Evolutionary conservation across 2,888 invertebrate genomes (phyloP).

Genomic region (Polydrusus cervinus): DNA sequence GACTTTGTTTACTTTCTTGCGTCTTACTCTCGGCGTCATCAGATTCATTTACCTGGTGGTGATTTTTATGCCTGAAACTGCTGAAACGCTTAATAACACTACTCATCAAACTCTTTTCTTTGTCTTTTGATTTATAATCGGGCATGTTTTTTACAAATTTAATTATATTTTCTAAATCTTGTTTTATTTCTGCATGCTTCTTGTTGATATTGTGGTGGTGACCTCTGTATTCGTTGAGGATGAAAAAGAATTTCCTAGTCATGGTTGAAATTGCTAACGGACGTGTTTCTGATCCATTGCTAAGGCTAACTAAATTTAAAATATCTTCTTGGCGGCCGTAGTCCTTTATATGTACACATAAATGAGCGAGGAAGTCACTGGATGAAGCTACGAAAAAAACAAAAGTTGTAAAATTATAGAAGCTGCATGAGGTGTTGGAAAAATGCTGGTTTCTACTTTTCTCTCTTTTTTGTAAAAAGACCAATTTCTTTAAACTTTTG

Average conservation of each 20-base stretch:
- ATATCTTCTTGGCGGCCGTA: slow-evolving; percentile 63
- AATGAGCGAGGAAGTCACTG: slow-evolving; percentile 57
- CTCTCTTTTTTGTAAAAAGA: too few relatives aligned
- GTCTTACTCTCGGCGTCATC: neutral
- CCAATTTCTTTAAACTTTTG: too few relatives aligned
- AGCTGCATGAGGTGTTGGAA: too few relatives aligned
- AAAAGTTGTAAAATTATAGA: neutral
- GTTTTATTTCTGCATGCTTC: slow-evolving; percentile 40
- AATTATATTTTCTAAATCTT: slow-evolving; percentile 39
- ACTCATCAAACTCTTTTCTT: neutral
- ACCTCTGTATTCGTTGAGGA: slow-evolving; percentile 59
- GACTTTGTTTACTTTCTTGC: neutral
- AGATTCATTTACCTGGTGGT: neutral
- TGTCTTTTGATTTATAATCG: neutral
- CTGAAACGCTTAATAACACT: neutral
- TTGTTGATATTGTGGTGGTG: slow-evolving; percentile 58
- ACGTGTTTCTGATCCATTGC: slow-evolving; percentile 42
- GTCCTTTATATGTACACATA: slow-evolving; percentile 60
- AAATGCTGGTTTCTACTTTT: too few relatives aligned
- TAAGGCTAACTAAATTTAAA: slow-evolving; percentile 59
- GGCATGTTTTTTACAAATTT: neutral
- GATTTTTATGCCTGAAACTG: slow-evolving; percentile 11
- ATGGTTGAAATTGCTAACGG: slow-evolving; percentile 65
- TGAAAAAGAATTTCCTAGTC: slow-evolving; percentile 66
- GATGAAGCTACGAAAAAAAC: neutral